Evolutionary conservation across 2,113 vertebrate genomes (phyloP), one percentile per base, ranked within the genome.

Genomic region (Campylorhamphus procurvoides): DNA sequence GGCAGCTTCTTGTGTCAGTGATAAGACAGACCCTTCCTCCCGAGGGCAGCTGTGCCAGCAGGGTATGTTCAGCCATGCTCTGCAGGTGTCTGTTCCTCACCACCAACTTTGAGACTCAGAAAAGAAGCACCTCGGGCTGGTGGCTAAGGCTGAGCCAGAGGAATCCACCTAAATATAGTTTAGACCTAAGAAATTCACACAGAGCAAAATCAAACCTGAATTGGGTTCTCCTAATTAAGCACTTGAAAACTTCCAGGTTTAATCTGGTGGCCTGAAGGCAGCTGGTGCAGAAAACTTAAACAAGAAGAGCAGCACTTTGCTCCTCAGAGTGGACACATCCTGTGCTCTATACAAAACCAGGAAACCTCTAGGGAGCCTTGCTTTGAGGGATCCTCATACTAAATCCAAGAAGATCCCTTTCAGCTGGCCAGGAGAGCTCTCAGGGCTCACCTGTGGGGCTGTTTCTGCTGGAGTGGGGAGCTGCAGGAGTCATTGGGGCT

Each of bases 241-340:
- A 10, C 7, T 42, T 90, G 47, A 69, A 78, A 92, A 56, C 60
- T 55, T 35, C 10, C 33, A 56, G 35, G 23, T 76, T 6, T 90
- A 14, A 59, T n/a, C 18, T 77, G 42, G 50, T 47, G 19, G 8
- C n/a, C 16, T 53, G 68, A 72, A 90, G 23, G 46, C 19, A 37
- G 19, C 11, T 59, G 33, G 14, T 55, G 33, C 4, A 39, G 37
- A 67, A 56, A 44, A 4, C 0, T 0, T 11, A 3, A 19, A 53
- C 69, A 7, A 29, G 6, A 47, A 37, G 35, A 49, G 14, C 2
- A 31, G 14, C 6, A 1, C 14, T 90, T 72, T 47, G 2, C 6
- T 7, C 42, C 25, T 46, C 12, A 23, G 28, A 80, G 50, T 1
- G 19, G 25, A 14, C 25, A 42, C 12, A 31, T 10, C 1, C 1